Percentiles rank a stretch among this genome's conserved stretches.
phyloP scores from a whole-genome alignment of 2,888 invertebrate genomes.

The Lithophane leautieri region DNA sequence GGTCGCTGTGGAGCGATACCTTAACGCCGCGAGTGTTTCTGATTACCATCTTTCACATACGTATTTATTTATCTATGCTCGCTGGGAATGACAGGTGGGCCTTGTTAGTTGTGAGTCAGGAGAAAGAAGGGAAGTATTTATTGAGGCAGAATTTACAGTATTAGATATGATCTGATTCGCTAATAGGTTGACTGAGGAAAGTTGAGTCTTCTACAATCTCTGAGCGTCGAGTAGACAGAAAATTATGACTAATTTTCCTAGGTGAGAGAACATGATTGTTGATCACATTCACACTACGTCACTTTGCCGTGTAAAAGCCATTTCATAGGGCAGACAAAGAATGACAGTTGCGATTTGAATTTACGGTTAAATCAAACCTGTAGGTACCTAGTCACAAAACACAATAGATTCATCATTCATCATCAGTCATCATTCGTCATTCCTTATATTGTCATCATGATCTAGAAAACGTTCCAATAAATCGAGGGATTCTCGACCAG shows the following conservation, averaged over 20 bases:
- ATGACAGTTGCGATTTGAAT: neutral
- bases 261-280: neutral
- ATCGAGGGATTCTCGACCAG: too few relatives aligned
- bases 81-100: slow-evolving; percentile 36
- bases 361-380: too few relatives aligned
- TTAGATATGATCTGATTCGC: neutral
- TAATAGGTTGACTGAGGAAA: neutral
- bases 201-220: neutral
- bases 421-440: too few relatives aligned
- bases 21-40: slow-evolving; percentile 18
- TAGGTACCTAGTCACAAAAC: too few relatives aligned
- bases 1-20: neutral
- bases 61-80: slow-evolving; percentile 16
- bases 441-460: too few relatives aligned
- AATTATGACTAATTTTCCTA: neutral
- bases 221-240: neutral
- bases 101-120: slow-evolving; percentile 9
- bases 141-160: neutral
- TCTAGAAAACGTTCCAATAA: too few relatives aligned
- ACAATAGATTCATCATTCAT: too few relatives aligned
- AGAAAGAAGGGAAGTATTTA: slow-evolving; percentile 1
- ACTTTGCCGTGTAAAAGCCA: neutral
- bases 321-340: neutral
- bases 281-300: neutral
- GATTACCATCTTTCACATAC: slow-evolving; percentile 37